These are phyloP conservation scores for Linnaemya tessellans DNA, from an alignment of 2,888 invertebrate species.

Conservation along the genomic window DNA sequence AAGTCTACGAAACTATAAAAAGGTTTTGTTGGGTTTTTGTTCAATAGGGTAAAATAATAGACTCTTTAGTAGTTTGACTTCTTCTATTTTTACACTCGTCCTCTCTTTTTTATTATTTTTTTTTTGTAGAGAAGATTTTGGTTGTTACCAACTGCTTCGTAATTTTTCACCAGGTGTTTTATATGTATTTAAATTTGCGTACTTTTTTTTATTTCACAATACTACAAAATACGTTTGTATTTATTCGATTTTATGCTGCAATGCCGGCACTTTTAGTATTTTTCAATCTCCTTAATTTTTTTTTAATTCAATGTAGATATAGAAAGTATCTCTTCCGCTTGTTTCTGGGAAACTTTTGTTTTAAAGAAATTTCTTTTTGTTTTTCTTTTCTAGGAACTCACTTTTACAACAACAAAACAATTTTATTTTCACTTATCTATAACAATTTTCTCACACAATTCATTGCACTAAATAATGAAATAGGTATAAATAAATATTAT, in stretches of 20 bases:
- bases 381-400: not conserved
- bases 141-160: conserved; percentile 55
- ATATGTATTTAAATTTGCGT: conserved; percentile 32
- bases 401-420: not conserved
- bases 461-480: conserved; percentile 43
- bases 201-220: conserved; percentile 17
- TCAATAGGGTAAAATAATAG: not conserved
- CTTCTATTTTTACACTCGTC: not conserved
- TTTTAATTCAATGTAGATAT: too few relatives aligned
- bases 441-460: conserved; percentile 1
- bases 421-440: conserved; percentile 1
- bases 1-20: conserved; percentile 11
- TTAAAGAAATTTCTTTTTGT: not conserved
- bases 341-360: not conserved
- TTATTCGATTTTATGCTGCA: conserved; percentile 20
- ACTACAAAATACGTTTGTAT: not conserved
- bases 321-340: conserved; percentile 26
- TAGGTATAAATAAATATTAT: conserved; percentile 15
- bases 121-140: conserved; percentile 8
- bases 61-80: not conserved
- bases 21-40: conserved; percentile 2
- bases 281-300: not conserved
- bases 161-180: not conserved
- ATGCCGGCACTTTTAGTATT: conserved; percentile 13
- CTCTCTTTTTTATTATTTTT: conserved; percentile 11